Percentiles rank a stretch among this genome's conserved stretches.
These are phyloP conservation scores for Cheirogaleus major DNA, from an alignment of 2,797 vertebrate genomes.

Conservation along the genomic window DNA sequence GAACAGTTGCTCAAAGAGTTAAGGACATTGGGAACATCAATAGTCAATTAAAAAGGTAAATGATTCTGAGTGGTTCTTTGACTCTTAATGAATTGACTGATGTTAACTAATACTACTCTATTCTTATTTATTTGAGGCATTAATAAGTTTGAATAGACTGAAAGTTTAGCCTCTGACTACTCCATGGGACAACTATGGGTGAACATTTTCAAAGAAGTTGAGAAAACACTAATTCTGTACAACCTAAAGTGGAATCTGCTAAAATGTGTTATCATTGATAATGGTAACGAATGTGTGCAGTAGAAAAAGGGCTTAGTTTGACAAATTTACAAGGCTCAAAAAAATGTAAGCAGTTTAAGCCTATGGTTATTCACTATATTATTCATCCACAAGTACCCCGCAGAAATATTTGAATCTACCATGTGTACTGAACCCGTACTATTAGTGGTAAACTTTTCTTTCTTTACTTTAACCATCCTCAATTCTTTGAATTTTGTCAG, in stretches of 20 bases:
- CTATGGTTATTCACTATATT: not conserved
- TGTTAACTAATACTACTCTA: not conserved
- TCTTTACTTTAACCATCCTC: not conserved
- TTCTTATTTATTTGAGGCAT: not conserved
- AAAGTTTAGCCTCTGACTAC: not conserved
- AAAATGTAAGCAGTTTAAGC: not conserved
- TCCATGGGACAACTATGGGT: not conserved
- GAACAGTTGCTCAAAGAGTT: not conserved
- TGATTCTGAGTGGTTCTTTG: not conserved
- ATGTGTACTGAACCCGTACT: not conserved
- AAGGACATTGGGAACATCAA: not conserved
- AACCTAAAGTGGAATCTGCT: not conserved
- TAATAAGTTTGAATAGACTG: not conserved
- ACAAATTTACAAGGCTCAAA: not conserved
- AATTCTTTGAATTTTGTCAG: conserved; percentile 28
- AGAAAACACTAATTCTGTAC: conserved; percentile 1
- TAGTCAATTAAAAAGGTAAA: not conserved
- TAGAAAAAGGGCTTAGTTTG: not conserved
- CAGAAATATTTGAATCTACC: not conserved
- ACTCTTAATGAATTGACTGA: not conserved
- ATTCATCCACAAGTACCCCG: not conserved
- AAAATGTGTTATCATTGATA: not conserved
- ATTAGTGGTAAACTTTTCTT: not conserved
- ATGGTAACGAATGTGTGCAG: not conserved
- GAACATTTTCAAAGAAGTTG: conserved; percentile 21